Base-by-base conservation (phyloP, 2,797 vertebrate species). In the Cirrhinus molitorella region DNA sequence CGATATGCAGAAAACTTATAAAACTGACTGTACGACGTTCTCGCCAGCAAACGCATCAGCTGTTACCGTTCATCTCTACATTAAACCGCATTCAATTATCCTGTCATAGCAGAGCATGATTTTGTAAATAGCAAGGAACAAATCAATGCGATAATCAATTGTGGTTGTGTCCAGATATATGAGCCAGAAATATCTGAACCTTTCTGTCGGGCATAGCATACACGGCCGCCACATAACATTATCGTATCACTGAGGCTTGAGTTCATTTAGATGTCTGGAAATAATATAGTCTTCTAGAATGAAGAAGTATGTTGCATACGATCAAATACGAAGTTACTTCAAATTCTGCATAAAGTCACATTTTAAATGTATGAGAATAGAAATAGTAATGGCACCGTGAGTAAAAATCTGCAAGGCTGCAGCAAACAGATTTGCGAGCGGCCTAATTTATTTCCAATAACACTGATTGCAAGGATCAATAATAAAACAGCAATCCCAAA, bases 401-500 rank as follows among this genome's bases (percentile, higher is more conserved):
- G 61, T 31, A 31, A n/a, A 67, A 57, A 47, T 63, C 6, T 37
- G 40, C 31, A 55, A 80, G n/a, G 47, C 31, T 53, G 43, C 65
- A 55, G 93, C 92, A 92, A 94, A 92, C 91, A 90, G 91, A 87
- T 89, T 90, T 91, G 88, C 91, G 92, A 91, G 91, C 92, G 92
- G 89, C 92, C 93, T 94, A 93, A 95, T 95, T 95, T 92, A 94
- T 94, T 94, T 95, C 92, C 93, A 91, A 94, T 94, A 94, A 92
- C 91, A 88, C 90, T 92, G 93, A 91, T 93, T 92, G 91, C 91
- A 88, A 89, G 87, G 92, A 94, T 94, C 94, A 87, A 94, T 95
- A 93, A 79, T 77, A 89, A 92, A 93, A 94, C 92, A 94, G 94
- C 92, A 94, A 93, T 93, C 93, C 94, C 88, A 90, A 90, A 90